Conservation (phyloP, 2,797 vertebrate genomes). For the Tenualosa thibaudeaui region DNA sequence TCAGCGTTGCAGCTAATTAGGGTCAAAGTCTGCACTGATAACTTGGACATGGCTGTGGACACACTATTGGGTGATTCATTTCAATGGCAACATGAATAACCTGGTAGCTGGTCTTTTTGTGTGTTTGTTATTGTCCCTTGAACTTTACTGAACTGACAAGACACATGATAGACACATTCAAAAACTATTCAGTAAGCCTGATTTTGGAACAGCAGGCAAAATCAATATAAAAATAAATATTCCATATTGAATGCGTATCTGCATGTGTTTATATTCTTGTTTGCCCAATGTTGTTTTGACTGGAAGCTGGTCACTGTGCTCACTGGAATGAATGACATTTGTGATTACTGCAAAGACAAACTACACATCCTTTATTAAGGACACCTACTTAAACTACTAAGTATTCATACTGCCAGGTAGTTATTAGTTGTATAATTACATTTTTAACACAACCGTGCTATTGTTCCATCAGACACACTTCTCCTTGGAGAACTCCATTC, state of each 20-base stretch:
- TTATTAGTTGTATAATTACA: neutral
- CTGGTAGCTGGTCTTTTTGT: neutral
- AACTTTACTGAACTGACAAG: constrained; percentile 64
- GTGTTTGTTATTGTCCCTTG: constrained; percentile 43
- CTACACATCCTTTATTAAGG: neutral
- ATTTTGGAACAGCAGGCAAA: neutral
- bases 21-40: neutral
- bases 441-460: neutral
- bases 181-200: constrained; percentile 62
- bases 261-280: neutral
- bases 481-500: constrained; percentile 66
- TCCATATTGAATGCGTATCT: neutral
- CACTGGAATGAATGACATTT: constrained; percentile 74
- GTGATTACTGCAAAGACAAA: constrained; percentile 65
- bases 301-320: constrained; percentile 72
- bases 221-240: too few relatives aligned
- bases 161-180: constrained; percentile 67
- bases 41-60: neutral
- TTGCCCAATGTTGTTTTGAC: constrained; percentile 36
- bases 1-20: neutral
- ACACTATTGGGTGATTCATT: neutral
- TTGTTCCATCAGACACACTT: constrained; percentile 60
- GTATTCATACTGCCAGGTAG: neutral
- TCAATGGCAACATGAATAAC: too few relatives aligned
- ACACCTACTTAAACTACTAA: neutral